phyloP scores from a whole-genome alignment of 2,797 vertebrate species.

The Vultur gryphus region DNA sequence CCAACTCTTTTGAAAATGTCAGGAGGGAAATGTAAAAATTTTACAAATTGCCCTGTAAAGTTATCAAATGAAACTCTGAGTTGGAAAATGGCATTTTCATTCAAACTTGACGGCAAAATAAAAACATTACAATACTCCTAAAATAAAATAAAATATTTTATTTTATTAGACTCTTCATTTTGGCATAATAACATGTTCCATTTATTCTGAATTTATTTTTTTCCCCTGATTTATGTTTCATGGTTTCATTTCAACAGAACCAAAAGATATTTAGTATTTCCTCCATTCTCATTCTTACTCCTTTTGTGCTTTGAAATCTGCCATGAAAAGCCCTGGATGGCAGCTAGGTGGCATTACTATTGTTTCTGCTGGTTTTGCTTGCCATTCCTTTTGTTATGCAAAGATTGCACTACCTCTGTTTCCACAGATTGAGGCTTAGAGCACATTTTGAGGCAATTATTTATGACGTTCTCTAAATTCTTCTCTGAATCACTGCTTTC shows the following conservation, averaged over 20 bases:
- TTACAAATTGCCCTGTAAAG: background rate
- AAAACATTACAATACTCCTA: background rate
- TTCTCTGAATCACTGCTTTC: background rate
- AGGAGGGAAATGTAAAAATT: background rate
- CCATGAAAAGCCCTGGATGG: background rate
- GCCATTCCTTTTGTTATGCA: background rate
- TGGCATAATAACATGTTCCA: background rate
- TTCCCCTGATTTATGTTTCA: background rate
- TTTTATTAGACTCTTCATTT: background rate
- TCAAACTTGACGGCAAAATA: background rate
- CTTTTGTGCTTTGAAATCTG: background rate
- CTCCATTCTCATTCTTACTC: background rate
- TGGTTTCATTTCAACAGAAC: background rate
- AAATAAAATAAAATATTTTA: background rate
- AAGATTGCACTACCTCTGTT: background rate
- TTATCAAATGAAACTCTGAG: background rate
- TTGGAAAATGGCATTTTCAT: background rate
- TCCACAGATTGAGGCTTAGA: background rate
- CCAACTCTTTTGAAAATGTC: background rate
- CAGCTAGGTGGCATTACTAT: constrained; percentile 54
- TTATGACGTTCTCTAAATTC: background rate
- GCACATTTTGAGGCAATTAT: background rate
- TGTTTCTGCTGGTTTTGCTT: background rate
- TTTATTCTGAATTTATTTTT: background rate
- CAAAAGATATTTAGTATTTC: background rate